A percentile compares a stretch with the other conserved stretches of the same genome.
phyloP scores from a whole-genome alignment of 2,113 vertebrate species.

The Mesembrinibis cayennensis region DNA sequence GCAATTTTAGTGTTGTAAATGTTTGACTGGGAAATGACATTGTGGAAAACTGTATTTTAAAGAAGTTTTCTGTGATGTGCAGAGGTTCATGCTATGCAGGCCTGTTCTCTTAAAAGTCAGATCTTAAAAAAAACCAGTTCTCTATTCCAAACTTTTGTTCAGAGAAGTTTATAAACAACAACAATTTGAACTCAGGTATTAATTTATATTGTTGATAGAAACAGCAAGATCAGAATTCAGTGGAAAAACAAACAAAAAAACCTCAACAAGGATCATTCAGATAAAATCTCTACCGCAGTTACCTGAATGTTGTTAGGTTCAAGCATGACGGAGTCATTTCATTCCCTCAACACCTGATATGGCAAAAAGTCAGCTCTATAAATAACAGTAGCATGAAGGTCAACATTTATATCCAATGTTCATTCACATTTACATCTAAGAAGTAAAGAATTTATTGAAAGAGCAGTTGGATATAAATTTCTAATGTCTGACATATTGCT shows the following conservation, averaged over 20 bases:
- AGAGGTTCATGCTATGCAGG: background rate
- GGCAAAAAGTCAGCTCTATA: constrained; percentile 26
- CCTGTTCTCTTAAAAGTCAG: background rate
- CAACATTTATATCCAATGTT: constrained; percentile 33
- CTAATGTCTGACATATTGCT: background rate
- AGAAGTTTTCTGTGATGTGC: background rate
- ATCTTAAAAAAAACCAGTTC: background rate
- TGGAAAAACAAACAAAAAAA: background rate
- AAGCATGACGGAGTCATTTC: constrained; percentile 21
- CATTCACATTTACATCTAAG: background rate
- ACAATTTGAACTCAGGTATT: background rate
- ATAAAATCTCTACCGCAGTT: background rate
- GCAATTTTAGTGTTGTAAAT: background rate
- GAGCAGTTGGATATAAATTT: constrained; percentile 6
- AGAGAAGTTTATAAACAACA: background rate
- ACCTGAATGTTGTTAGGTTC: background rate
- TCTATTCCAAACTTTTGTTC: background rate
- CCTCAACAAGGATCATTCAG: background rate
- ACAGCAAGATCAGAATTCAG: constrained; percentile 1
- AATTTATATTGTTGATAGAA: background rate
- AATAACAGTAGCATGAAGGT: constrained; percentile 15
- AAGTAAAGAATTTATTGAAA: constrained; percentile 32
- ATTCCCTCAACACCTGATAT: background rate
- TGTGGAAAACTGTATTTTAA: background rate
- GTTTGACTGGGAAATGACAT: background rate